Evolutionary conservation across 2,888 invertebrate species (phyloP).

Genomic region (Cerastis leucographa): DNA sequence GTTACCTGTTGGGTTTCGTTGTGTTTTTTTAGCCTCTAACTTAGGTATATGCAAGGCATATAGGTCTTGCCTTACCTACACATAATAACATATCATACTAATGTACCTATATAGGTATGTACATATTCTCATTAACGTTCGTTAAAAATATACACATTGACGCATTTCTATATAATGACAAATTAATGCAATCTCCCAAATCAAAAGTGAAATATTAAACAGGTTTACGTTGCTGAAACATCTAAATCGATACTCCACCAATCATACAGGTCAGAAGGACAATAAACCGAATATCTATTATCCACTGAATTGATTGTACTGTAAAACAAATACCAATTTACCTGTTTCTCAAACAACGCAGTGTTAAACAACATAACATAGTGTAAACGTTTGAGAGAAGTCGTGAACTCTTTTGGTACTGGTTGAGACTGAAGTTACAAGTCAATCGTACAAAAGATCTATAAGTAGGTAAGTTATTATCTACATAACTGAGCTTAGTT

Average conservation of each 20-base stretch:
- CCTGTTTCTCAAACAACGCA: slow-evolving; percentile 31
- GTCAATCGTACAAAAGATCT: slow-evolving; percentile 36
- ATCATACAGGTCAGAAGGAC: slow-evolving; percentile 20
- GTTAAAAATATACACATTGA: background rate
- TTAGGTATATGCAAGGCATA: background rate
- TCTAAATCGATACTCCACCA: slow-evolving; percentile 6
- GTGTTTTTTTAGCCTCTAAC: background rate
- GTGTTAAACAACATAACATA: slow-evolving; percentile 20
- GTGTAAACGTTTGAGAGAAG: slow-evolving; percentile 31
- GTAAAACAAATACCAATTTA: slow-evolving; percentile 49
- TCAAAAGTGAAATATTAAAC: background rate
- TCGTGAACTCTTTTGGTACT: slow-evolving; percentile 39
- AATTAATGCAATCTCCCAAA: background rate
- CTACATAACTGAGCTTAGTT: background rate
- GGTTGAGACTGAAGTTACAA: slow-evolving; percentile 27
- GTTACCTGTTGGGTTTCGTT: background rate
- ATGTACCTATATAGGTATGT: background rate
- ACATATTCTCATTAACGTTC: background rate
- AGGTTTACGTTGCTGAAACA: background rate
- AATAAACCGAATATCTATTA: slow-evolving; percentile 19
- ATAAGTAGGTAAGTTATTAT: background rate
- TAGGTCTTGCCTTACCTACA: background rate
- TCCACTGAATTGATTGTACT: slow-evolving; percentile 21
- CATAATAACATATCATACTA: background rate
- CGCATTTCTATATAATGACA: background rate